phyloP scores from a whole-genome alignment of 2,797 vertebrate species.

The Todus mexicanus region DNA sequence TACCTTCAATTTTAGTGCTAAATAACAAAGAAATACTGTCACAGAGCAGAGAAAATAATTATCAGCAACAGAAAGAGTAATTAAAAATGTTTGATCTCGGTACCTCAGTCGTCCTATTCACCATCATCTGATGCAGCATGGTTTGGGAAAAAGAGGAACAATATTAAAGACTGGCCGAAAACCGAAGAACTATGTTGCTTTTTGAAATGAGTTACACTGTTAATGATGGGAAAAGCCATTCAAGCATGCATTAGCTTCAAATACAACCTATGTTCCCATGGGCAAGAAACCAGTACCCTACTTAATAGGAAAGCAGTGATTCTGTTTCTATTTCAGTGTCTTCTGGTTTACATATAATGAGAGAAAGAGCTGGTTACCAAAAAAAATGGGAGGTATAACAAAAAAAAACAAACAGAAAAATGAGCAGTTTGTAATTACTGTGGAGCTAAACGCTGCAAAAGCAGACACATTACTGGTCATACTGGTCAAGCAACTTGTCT shows the following conservation, averaged over 20 bases:
- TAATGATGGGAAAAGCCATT: conserved; percentile 34
- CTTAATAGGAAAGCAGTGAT: background rate
- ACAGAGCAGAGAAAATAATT: conserved; percentile 1
- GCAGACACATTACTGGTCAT: background rate
- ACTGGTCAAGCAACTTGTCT: background rate
- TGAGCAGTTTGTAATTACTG: background rate
- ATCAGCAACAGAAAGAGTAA: conserved; percentile 44
- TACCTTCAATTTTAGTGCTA: background rate
- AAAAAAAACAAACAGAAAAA: background rate
- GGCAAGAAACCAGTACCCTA: conserved; percentile 14
- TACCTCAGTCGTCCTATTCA: conserved; percentile 99
- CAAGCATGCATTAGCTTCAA: conserved; percentile 41
- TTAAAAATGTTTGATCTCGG: conserved; percentile 68
- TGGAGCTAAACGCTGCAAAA: background rate
- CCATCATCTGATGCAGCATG: conserved; percentile 98
- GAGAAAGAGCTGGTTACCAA: background rate
- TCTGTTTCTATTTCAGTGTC: background rate
- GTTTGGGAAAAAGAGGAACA: conserved; percentile 83
- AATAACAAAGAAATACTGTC: background rate
- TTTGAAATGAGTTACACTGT: conserved; percentile 10
- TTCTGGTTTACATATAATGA: background rate
- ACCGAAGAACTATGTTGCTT: conserved; percentile 32
- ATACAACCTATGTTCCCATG: background rate
- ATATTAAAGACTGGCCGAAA: conserved; percentile 70
- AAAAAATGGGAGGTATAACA: background rate